These are phyloP conservation scores for Romanomermis culicivorax DNA, from an alignment of 2,888 invertebrate genomes.

Conservation along the genomic window DNA sequence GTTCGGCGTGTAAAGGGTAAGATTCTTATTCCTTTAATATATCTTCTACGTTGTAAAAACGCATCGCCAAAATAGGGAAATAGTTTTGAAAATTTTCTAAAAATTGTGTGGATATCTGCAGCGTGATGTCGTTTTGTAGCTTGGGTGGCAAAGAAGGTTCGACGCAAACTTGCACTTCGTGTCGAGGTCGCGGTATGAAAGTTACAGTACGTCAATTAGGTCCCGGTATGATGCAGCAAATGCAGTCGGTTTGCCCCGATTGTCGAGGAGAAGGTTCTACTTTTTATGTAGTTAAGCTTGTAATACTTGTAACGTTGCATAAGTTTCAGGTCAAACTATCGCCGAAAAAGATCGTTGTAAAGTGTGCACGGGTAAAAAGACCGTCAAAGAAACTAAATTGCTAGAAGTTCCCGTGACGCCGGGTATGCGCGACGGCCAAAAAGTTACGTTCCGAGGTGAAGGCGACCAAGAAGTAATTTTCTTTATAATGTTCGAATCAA, in stretches of 20 bases:
- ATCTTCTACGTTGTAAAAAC: neutral
- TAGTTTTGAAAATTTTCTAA: neutral
- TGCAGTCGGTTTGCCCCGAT: slow-evolving; percentile 33
- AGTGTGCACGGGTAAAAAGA: slow-evolving; percentile 60
- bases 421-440: slow-evolving; percentile 65
- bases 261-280: slow-evolving; percentile 41
- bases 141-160: slow-evolving; percentile 23
- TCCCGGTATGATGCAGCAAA: slow-evolving; percentile 39
- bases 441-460: slow-evolving; percentile 61
- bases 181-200: slow-evolving; percentile 56
- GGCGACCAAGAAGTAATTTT: slow-evolving; percentile 51
- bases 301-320: neutral
- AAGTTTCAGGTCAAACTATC: slow-evolving; percentile 17
- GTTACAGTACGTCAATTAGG: slow-evolving; percentile 49
- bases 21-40: slow-evolving; percentile 16
- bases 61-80: slow-evolving; percentile 4
- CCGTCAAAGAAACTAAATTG: slow-evolving; percentile 56
- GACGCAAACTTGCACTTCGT: slow-evolving; percentile 41
- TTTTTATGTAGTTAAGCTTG: neutral
- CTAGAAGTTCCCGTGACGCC: slow-evolving; percentile 68
- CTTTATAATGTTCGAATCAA: too few species aligned
- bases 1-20: slow-evolving; percentile 51
- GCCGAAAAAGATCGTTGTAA: slow-evolving; percentile 58
- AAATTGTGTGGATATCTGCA: neutral
- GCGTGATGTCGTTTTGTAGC: slow-evolving; percentile 14